These are phyloP conservation scores for Lepeophtheirus salmonis DNA, from an alignment of 1,140 invertebrate genomes.

Conservation along the genomic window DNA sequence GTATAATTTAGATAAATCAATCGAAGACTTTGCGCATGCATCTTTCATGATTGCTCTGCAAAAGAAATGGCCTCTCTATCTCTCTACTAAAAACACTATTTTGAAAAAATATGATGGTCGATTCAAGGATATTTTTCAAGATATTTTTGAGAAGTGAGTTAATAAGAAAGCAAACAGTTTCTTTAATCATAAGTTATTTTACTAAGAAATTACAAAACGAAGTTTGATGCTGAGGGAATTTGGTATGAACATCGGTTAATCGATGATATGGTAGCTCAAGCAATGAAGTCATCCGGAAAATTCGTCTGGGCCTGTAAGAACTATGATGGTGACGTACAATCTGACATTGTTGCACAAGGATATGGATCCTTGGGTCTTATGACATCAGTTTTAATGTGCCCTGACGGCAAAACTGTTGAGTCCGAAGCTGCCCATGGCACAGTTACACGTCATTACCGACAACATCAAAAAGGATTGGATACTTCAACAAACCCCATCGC, in stretches of 20 bases:
- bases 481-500: conserved; percentile 44
- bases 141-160: conserved; percentile 63
- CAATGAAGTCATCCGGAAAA: conserved; percentile 92
- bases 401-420: conserved; percentile 45
- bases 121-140: conserved; percentile 98
- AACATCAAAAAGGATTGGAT: conserved; percentile 43
- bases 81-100: conserved; percentile 98
- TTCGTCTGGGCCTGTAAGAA: conserved; percentile 99
- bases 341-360: conserved; percentile 89
- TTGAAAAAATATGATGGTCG: conserved; percentile 93
- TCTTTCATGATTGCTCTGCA: conserved; percentile 77
- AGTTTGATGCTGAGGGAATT: conserved; percentile 55
- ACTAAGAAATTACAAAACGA: conserved; percentile 41
- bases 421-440: conserved; percentile 45
- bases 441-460: conserved; percentile 42
- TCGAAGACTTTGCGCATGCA: conserved; percentile 71
- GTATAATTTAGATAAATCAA: conserved; percentile 91
- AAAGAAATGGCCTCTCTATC: conserved; percentile 68
- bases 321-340: conserved; percentile 97
- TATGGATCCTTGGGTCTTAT: conserved; percentile 47
- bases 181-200: neutral
- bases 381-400: conserved; percentile 41
- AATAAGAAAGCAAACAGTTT: neutral
- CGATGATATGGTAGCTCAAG: conserved; percentile 97
- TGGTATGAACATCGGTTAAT: conserved; percentile 82